Percentiles rank a stretch among this genome's conserved stretches.
Conservation (phyloP, 2,888 invertebrate genomes). For the Ormyrus nitidulus region DNA sequence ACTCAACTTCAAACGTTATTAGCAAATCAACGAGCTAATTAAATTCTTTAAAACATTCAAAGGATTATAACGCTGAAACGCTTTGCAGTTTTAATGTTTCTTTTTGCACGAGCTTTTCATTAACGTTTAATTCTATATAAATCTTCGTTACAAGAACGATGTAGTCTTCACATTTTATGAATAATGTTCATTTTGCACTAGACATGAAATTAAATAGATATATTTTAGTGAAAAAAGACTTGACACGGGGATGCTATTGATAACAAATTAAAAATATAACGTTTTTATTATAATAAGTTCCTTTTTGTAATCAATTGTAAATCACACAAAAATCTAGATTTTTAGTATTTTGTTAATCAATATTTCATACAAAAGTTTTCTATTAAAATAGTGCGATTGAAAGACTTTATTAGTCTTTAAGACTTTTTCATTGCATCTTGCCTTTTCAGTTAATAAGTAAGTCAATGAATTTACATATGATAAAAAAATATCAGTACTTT, state of each 20-base stretch:
- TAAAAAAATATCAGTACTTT: too few species aligned
- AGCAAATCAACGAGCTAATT: conserved; percentile 29
- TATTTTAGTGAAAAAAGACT: neutral
- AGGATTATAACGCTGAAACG: conserved; percentile 14
- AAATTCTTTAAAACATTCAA: conserved; percentile 20
- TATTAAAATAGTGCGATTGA: too few species aligned
- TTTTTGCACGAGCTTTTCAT: neutral
- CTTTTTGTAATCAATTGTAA: too few species aligned
- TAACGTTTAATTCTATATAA: neutral
- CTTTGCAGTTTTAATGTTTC: conserved; percentile 1
- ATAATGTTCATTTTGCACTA: neutral
- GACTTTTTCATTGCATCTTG: neutral
- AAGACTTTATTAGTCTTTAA: neutral
- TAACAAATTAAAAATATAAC: too few species aligned
- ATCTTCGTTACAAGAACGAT: conserved; percentile 2
- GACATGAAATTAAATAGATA: neutral
- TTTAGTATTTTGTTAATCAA: too few species aligned
- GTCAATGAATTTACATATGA: too few species aligned
- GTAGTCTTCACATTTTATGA: conserved; percentile 11
- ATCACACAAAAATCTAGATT: too few species aligned
- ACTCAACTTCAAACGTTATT: conserved; percentile 5
- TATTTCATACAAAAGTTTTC: too few species aligned
- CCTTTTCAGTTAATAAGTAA: too few species aligned
- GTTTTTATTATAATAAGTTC: too few species aligned
- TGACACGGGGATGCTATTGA: too few species aligned